Base-by-base conservation (phyloP, 1,140 invertebrate species). In the Tetramorium alpestre region DNA sequence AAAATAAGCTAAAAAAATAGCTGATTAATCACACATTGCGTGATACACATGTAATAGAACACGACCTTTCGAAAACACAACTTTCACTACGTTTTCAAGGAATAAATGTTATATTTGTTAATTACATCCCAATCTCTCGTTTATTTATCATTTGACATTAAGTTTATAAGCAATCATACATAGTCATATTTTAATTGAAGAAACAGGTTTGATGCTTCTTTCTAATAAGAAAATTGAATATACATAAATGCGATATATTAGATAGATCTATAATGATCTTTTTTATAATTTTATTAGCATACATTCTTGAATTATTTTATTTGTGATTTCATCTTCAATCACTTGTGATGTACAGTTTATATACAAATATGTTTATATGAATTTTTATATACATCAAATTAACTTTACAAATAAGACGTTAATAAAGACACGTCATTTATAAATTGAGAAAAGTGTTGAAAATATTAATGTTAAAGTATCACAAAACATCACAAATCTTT, bases 391-490 rank as follows among this genome's bases (percentile, higher is more conserved):
- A 3, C 28, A 11, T 41, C n/a, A 11, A 13, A 72, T 56, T 72
- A 44, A 44, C 0, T 58, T 72, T 16, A 67, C 11, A 44, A 44
- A 44, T 38, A 7, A 47, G 8, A 67, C 41, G 33, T 4, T 33
- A 33, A 25, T n/a, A 41, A 69, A 58, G 11, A 3, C 2, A 4
- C 7, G 10, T 49, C 28, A 8, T 82, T n/a, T 33, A 44, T 72
- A 22, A 67, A 2, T n/a, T 72, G 8, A 18, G n/a, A 16, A 70
- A 72, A 25, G 0, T 47, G 5, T 70, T 41, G 2, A 58, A 60
- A 82, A 47, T 69, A 38, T 49, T n/a, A 33, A 54, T 67, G 60
- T 47, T 70, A 73, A 72, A 5, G n/a, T 81, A 82, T 82, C 7
- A 73, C 18, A 82, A 82, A 73, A 82, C 4, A 58, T 56, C 10